Evolutionary conservation across 1,140 invertebrate genomes (phyloP), one percentile per base, ranked within the genome.

Genomic region (Drosophila lacteicornis): DNA sequence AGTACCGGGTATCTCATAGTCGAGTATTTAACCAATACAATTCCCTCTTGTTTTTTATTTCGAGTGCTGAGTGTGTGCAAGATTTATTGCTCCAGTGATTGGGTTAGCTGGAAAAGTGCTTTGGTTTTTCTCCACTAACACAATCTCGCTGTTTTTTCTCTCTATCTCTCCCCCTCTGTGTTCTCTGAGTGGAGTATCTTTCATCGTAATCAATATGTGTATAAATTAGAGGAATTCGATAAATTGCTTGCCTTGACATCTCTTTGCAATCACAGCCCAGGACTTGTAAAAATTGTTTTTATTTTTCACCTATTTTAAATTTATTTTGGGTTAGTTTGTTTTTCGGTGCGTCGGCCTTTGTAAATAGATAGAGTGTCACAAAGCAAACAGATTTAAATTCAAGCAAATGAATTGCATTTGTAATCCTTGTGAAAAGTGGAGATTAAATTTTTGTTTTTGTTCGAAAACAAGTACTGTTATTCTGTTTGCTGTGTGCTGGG

Each of bases 1-100:
- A 15, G 0, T 19, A 36, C 17, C 2, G 0, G 12, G 19, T 55
- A 55, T n/a, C 13, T 15, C 12, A 4, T n/a, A 55, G 51, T 55
- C 33, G 8, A 55, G 13, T 38, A 0, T 8, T 7, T 3, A 11
- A 9, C 7, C 15, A 3, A 0, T 11, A 38, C 19, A 40, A 22
- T 40, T 55, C 13, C 53, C 8, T 6, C 17, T 55, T 22, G n/a
- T 19, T 45, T 49, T 65, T 69, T 43, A 58, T 45, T 69, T 55
- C 50, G 17, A 70, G 65, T 77, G 65, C 67, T 62, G 75, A 78
- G 58, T 79, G 75, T 79, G 65, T 78, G 46, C 65, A 78, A 79
- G 65, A 79, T 79, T 79, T 79, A 79, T 79, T 42, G 58, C 75
- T 79, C 53, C 59, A 53, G 57, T 79, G 75, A 79, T 79, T 79